Evolutionary conservation across 2,888 invertebrate species (phyloP), one percentile per base, ranked within the genome.

Genomic region (Halocaridina rubra): DNA sequence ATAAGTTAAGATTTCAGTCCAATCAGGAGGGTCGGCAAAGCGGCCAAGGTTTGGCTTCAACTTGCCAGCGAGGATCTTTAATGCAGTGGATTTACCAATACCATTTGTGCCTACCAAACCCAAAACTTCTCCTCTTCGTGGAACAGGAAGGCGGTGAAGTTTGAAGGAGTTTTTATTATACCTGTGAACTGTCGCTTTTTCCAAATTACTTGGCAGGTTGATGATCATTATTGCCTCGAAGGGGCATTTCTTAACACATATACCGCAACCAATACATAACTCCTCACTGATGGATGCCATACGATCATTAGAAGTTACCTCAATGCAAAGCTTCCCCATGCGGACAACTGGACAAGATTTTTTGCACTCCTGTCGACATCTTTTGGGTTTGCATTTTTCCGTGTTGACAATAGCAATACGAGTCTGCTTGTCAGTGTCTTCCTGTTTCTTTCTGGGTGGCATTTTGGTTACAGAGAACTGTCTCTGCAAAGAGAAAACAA

Each of bases 231-330:
- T 98, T 4, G 99, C 99, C 92, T 99, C 99, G 92, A 99, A 99
- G 0, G 99, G 99, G 91, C 99, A 99, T 97, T 99, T 99, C 97
- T 99, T 99, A 85, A 98, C 97, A 93, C 99, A 99, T 90, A 99
- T 99, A 94, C 99, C 99, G 92, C 99, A 99, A 90, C 99, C 99
- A 90, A 99, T 99, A 92, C 99, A 99, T 3, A 99, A 93, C 91
- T 98, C 98, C 92, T 99, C 99, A 71, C 99, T 99, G 91, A 99
- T 97, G 64, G 95, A 94, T 57, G 99, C 98, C 89, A 99, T 97
- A 92, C 99, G 99, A 90, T 96, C 97, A 90, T 96, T 96, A 13
- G 98, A 95, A 67, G 95, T 88, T 24, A 88, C 99, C 93, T 99
- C 98, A 90, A 99, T 99, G 91, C 99, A 99, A 59, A 99, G 94